A percentile compares a stretch with the other conserved stretches of the same genome.
Evolutionary conservation across 2,888 invertebrate genomes (phyloP).

Genomic region (Plutella xylostella): DNA sequence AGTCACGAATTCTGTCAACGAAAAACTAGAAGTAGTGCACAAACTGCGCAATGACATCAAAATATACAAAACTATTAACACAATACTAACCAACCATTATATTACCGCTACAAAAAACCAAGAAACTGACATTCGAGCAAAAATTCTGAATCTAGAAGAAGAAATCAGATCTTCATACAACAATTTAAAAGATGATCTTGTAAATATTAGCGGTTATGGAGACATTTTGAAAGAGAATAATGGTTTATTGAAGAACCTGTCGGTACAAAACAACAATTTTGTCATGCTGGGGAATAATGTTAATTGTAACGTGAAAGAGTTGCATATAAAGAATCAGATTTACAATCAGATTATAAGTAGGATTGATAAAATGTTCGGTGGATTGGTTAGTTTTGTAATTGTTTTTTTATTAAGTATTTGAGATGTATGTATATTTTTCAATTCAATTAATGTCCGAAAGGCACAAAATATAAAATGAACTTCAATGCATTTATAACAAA

Average conservation of each 20-base stretch:
- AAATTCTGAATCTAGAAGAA: conserved; percentile 45
- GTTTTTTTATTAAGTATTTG: no score
- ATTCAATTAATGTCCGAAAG: no score
- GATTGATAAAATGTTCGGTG: conserved; percentile 54
- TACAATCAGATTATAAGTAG: conserved; percentile 54
- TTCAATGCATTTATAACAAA: no score
- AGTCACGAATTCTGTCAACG: conserved; percentile 44
- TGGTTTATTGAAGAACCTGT: conserved; percentile 27
- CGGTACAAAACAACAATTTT: conserved; percentile 47
- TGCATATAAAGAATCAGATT: conserved; percentile 45
- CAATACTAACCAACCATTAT: conserved; percentile 57
- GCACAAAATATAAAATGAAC: no score
- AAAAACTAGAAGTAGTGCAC: conserved; percentile 54
- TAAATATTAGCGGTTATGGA: conserved; percentile 30
- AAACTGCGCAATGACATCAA: conserved; percentile 59
- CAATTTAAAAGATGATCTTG: conserved; percentile 37
- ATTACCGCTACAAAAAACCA: conserved; percentile 52
- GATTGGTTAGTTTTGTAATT: conserved; percentile 49
- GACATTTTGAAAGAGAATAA: conserved; percentile 35
- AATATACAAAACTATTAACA: conserved; percentile 58
- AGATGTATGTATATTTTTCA: no score
- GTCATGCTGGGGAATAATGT: conserved; percentile 45
- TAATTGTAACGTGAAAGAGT: conserved; percentile 40
- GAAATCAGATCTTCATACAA: conserved; percentile 48
- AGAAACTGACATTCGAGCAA: conserved; percentile 41